phyloP scores from a whole-genome alignment of 2,113 vertebrate species.

The Apodemus speciosus region DNA sequence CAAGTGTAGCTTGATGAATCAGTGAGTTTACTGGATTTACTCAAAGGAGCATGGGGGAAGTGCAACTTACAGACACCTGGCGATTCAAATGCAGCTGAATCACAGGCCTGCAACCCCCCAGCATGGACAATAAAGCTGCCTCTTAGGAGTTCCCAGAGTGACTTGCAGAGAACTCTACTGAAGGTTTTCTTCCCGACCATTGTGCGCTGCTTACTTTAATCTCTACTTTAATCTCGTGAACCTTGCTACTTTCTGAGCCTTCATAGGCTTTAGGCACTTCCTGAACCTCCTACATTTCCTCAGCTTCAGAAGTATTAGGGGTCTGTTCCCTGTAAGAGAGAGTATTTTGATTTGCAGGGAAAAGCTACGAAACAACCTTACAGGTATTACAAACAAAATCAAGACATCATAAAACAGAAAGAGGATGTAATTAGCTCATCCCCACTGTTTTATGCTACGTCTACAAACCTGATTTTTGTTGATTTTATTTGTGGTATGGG shows the following conservation, averaged over 20 bases:
- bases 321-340: neutral
- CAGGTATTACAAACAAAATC: neutral
- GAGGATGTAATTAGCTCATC: neutral
- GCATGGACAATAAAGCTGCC: neutral
- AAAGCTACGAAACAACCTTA: neutral
- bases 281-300: neutral
- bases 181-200: neutral
- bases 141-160: neutral
- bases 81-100: neutral
- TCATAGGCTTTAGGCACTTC: neutral
- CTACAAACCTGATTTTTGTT: neutral
- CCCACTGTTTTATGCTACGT: neutral
- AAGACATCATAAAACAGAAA: neutral
- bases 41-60: neutral
- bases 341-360: neutral
- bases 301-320: neutral
- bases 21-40: neutral
- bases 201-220: neutral
- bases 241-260: neutral
- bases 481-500: constrained; percentile 22
- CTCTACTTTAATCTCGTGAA: neutral
- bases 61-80: neutral
- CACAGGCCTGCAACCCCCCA: too few species aligned
- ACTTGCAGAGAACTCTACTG: neutral
- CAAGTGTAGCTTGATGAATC: neutral